phyloP scores from a whole-genome alignment of 2,888 invertebrate genomes.

The Thymelicus sylvestris region DNA sequence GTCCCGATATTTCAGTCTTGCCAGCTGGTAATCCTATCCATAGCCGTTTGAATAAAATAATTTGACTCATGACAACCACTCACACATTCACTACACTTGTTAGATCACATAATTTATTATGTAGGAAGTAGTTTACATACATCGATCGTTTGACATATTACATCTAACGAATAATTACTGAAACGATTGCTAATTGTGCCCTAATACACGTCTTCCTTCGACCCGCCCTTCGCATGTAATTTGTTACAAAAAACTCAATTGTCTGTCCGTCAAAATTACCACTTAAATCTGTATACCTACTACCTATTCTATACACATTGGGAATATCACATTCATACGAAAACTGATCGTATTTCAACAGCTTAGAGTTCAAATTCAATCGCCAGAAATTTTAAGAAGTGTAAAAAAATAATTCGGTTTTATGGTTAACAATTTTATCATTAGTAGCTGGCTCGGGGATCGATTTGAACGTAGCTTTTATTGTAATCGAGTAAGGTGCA shows the following conservation, averaged over 20 bases:
- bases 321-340: not conserved
- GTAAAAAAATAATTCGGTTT: slow-evolving; percentile 10
- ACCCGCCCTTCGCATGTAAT: slow-evolving; percentile 39
- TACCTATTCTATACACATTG: not conserved
- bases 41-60: too few species aligned
- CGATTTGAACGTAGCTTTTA: not conserved
- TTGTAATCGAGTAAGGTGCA: not conserved
- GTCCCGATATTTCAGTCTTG: too few species aligned
- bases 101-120: not conserved
- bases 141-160: not conserved
- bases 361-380: not conserved
- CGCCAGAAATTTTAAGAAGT: not conserved
- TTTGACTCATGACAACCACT: too few species aligned
- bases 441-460: not conserved
- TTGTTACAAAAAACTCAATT: slow-evolving; percentile 35
- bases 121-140: slow-evolving; percentile 22
- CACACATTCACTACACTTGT: too few species aligned
- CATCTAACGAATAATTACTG: slow-evolving; percentile 20
- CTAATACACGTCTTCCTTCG: slow-evolving; percentile 35
- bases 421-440: slow-evolving; percentile 10
- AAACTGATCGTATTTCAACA: not conserved
- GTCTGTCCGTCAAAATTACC: slow-evolving; percentile 33
- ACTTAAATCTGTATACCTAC: slow-evolving; percentile 28
- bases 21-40: too few species aligned
- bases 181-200: slow-evolving; percentile 27